Base-by-base conservation (phyloP, 2,113 vertebrate species). In the Oryzias melastigma region DNA sequence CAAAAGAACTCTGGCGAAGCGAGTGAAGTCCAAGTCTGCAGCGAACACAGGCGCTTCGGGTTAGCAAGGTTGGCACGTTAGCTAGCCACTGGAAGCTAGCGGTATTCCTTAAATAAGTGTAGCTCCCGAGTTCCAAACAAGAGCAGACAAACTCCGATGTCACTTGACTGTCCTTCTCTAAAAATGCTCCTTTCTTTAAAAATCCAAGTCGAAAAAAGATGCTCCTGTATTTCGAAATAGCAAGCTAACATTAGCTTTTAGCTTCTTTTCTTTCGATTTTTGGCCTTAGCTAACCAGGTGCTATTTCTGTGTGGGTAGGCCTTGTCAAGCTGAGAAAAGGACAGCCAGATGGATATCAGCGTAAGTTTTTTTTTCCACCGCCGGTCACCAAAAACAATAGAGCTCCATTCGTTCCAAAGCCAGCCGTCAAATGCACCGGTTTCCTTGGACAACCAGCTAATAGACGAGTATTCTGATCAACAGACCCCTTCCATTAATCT, bases 401-500 rank as follows among this genome's bases (percentile, higher is more conserved):
- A 12, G 27, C 19, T 43, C 71, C 80, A 65, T 66, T 68, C 48
- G 69, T 47, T 56, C 60, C 60, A 7, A 57, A 70, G 51, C 48
- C 58, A 77, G 64, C 50, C 72, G 83, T 79, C 77, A 76, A 77
- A 20, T 62, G 61, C 62, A 67, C 62, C 27, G 69, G 58, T 68
- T 85, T 75, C 71, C 54, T 52, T 49, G 70, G 68, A 73, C 68
- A 64, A 86, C 78, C 85, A 84, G 70, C 85, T 83, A 76, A 78
- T 53, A 80, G 78, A 66, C 80, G 78, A 77, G 80, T 79, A 75
- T 81, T 73, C 60, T 79, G 82, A 90, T 87, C 91, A 89, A 88
- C 90, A 89, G 80, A 84, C 68, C 80, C 78, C 84, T 88, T 90
- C 88, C 91, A 91, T 92, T 91, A 92, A 92, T 92, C 90, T 90